Percentiles rank a stretch among this genome's conserved stretches.
These are phyloP conservation scores for Bostrychus sinensis DNA, from an alignment of 2,113 vertebrate species.

Conservation along the genomic window DNA sequence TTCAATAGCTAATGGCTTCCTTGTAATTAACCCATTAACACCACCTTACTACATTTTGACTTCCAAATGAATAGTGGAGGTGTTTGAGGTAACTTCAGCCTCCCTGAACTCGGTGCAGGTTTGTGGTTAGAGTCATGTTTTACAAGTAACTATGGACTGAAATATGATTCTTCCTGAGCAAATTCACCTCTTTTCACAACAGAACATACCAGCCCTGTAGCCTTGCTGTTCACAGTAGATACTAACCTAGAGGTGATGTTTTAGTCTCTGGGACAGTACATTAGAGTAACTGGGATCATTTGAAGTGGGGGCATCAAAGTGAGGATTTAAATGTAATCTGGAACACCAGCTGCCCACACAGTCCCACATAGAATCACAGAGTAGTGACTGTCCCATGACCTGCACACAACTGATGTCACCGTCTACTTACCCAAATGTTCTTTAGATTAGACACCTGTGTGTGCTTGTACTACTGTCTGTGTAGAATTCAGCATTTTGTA, in stretches of 20 bases:
- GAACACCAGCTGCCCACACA: slow-evolving; percentile 39
- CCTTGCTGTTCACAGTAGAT: neutral
- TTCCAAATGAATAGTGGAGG: neutral
- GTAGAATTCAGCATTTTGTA: no score
- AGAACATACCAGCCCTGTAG: slow-evolving; percentile 8
- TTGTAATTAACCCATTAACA: slow-evolving; percentile 42
- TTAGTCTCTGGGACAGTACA: slow-evolving; percentile 15
- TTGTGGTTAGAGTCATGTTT: slow-evolving; percentile 16
- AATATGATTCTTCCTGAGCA: slow-evolving; percentile 21
- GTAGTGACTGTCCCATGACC: slow-evolving; percentile 23
- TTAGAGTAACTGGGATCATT: slow-evolving; percentile 25
- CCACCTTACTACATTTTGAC: slow-evolving; percentile 13
- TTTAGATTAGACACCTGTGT: slow-evolving; percentile 9
- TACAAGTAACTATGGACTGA: slow-evolving; percentile 12
- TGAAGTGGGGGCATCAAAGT: slow-evolving; percentile 25
- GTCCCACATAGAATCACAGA: slow-evolving; percentile 28
- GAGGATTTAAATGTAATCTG: slow-evolving; percentile 47
- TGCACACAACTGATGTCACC: slow-evolving; percentile 4
- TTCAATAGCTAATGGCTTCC: neutral
- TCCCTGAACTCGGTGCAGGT: slow-evolving; percentile 15
- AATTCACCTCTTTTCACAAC: slow-evolving; percentile 20
- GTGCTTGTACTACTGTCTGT: neutral
- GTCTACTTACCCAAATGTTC: slow-evolving; percentile 29
- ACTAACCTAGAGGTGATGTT: neutral
- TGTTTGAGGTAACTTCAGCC: slow-evolving; percentile 25